Evolutionary conservation across 2,888 invertebrate genomes (phyloP), one percentile per base, ranked within the genome.

Genomic region (Ophion ellenae): DNA sequence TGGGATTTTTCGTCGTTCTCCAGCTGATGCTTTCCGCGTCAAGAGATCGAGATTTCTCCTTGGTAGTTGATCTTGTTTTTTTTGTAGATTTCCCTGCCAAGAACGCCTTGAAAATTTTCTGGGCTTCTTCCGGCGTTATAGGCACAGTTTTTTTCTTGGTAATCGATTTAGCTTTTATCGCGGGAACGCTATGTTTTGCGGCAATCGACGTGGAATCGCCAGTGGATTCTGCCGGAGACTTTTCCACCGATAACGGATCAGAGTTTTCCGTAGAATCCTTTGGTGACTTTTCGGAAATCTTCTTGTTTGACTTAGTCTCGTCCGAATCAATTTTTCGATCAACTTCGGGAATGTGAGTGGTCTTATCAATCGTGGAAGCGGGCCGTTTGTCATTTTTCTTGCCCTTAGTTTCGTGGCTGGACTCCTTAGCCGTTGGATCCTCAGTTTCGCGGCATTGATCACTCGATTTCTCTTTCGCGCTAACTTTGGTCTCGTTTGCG

Each of bases 341-440:
- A 17, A 0, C n/a, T n/a, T 59, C 67, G 2, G 45, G 11, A 59
- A 40, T 45, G 57, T 20, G 36, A n/a, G 57, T 4, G 0, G 79
- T 57, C 47, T 66, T 66, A 11, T 45, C 20, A 10, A 66, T 70
- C 7, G 20, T 24, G 59, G 59, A 71, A 45, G 1, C 77, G 53
- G 9, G 24, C 61, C 53, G 36, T 74, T 85, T 75, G 10, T 63
- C 64, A 9, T 3, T 45, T 24, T 79, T 81, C 7, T 73, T 69
- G 45, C 28, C 47, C 24, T 70, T 78, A 7, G 32, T 57, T 53
- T 66, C 78, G 6, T 61, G 32, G 11, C 7, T 40, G n/a, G 57
- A 17, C 45, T 64, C 20, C 4, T 79, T 79, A n/a, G 36, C 32
- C 36, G 10, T 36, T 45, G n/a, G 5, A 17, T 75, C 61, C 6